Evolutionary conservation across 2,797 vertebrate genomes (phyloP).

Genomic region (Halcyon chelicuti): DNA sequence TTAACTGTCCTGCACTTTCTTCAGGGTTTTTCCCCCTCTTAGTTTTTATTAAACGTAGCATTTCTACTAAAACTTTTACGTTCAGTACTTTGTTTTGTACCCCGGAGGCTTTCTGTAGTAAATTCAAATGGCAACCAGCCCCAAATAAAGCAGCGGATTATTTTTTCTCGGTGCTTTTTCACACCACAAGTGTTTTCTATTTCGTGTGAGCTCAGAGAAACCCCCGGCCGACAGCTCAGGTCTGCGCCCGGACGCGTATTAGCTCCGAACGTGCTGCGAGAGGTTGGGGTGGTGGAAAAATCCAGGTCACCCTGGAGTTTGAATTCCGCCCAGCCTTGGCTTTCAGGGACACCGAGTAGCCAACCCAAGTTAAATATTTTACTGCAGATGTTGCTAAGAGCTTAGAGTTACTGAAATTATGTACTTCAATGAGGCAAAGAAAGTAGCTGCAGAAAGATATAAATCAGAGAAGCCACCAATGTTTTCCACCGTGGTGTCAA

Average conservation of each 20-base stretch:
- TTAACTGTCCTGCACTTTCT: neutral
- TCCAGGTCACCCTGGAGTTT: constrained; percentile 16
- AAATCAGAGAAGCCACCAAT: neutral
- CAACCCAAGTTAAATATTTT: constrained; percentile 57
- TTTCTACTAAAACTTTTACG: neutral
- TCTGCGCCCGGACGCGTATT: neutral
- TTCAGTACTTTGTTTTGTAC: neutral
- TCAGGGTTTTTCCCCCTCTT: neutral
- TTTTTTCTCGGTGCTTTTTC: neutral
- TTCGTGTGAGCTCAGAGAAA: neutral
- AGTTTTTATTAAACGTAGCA: neutral
- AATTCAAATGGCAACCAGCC: constrained; percentile 27
- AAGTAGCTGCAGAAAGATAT: constrained; percentile 24
- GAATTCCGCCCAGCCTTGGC: constrained; percentile 30
- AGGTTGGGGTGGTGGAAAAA: constrained; percentile 26
- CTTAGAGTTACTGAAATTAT: constrained; percentile 22
- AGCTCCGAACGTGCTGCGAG: neutral
- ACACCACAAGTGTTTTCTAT: constrained; percentile 1
- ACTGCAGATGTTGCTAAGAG: constrained; percentile 58
- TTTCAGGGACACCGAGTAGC: neutral
- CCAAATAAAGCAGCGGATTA: neutral
- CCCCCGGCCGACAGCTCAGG: neutral
- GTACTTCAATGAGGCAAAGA: constrained; percentile 1
- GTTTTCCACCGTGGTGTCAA: neutral
- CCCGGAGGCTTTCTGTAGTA: constrained; percentile 39